Percentiles rank a stretch among this genome's conserved stretches.
Evolutionary conservation across 2,888 invertebrate species (phyloP).

Genomic region (Drosophila mayaguana): DNA sequence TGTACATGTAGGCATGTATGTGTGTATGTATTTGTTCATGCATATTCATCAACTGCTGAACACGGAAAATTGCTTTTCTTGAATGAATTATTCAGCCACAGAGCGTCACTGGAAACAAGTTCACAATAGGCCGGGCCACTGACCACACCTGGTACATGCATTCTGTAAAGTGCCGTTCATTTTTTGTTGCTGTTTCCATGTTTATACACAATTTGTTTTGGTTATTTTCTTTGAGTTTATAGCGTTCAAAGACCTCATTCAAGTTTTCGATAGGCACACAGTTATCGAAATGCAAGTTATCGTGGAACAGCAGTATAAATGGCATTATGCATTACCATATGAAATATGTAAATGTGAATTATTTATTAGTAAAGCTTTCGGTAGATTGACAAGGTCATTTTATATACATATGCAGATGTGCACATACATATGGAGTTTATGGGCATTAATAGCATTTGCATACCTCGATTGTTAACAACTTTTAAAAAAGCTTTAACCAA

Average conservation of each 20-base stretch:
- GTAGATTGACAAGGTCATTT: slow-evolving; percentile 17
- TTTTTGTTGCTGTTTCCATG: slow-evolving; percentile 29
- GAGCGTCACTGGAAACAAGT: slow-evolving; percentile 46
- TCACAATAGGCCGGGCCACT: slow-evolving; percentile 59
- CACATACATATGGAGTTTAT: slow-evolving; percentile 9
- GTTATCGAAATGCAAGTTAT: slow-evolving; percentile 21
- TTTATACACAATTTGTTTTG: slow-evolving; percentile 14
- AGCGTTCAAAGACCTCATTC: slow-evolving; percentile 65
- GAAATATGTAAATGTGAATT: slow-evolving; percentile 20
- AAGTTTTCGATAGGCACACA: slow-evolving; percentile 28
- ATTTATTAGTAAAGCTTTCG: slow-evolving; percentile 29
- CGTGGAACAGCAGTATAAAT: neutral
- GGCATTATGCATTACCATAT: neutral
- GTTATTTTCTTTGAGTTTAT: slow-evolving; percentile 18
- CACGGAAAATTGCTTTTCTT: slow-evolving; percentile 74
- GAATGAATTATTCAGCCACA: slow-evolving; percentile 73
- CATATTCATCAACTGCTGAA: slow-evolving; percentile 67
- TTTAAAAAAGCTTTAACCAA: slow-evolving; percentile 14
- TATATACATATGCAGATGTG: neutral
- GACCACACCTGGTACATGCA: slow-evolving; percentile 67
- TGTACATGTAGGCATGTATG: slow-evolving; percentile 1
- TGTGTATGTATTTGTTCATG: slow-evolving; percentile 42
- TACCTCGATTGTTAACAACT: slow-evolving; percentile 15
- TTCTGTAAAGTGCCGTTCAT: slow-evolving; percentile 30
- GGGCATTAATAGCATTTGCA: slow-evolving; percentile 19